Evolutionary conservation across 2,888 invertebrate species (phyloP).

Genomic region (Leptogaster cylindrica): DNA sequence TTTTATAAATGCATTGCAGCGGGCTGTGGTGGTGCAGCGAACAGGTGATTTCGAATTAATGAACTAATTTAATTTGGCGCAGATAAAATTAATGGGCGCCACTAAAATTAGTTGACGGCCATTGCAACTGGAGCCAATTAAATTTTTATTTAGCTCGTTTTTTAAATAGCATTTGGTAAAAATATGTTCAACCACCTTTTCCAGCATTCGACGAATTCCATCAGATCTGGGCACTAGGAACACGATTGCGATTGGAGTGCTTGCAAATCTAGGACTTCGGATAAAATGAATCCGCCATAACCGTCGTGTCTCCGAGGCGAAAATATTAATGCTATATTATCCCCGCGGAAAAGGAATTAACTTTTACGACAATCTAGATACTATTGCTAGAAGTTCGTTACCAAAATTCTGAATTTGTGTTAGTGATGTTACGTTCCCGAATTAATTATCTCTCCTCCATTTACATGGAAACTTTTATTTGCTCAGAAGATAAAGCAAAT

Average conservation of each 20-base stretch:
- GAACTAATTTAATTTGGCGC: constrained; percentile 18
- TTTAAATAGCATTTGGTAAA: too few species aligned
- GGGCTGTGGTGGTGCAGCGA: neutral
- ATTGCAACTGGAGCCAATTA: constrained; percentile 4
- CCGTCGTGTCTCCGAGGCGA: neutral
- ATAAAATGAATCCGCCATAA: neutral
- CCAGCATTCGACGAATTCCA: too few species aligned
- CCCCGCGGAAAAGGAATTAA: constrained; percentile 6
- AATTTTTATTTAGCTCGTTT: neutral
- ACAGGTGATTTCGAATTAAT: constrained; percentile 23
- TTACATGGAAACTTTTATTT: constrained; percentile 53
- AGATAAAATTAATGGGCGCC: constrained; percentile 13
- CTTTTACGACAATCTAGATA: constrained; percentile 33
- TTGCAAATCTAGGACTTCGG: too few species aligned
- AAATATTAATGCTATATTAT: constrained; percentile 29
- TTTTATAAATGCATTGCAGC: neutral
- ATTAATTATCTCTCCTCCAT: constrained; percentile 53
- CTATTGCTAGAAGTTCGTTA: constrained; percentile 12
- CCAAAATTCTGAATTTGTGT: constrained; percentile 8
- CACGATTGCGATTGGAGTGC: too few species aligned
- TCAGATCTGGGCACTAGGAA: too few species aligned
- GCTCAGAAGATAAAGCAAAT: constrained; percentile 53
- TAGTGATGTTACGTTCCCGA: constrained; percentile 46
- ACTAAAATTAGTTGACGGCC: constrained; percentile 4
- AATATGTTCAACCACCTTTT: too few species aligned